Conservation (phyloP, 2,888 invertebrate genomes). For the Tridacna crocea region DNA sequence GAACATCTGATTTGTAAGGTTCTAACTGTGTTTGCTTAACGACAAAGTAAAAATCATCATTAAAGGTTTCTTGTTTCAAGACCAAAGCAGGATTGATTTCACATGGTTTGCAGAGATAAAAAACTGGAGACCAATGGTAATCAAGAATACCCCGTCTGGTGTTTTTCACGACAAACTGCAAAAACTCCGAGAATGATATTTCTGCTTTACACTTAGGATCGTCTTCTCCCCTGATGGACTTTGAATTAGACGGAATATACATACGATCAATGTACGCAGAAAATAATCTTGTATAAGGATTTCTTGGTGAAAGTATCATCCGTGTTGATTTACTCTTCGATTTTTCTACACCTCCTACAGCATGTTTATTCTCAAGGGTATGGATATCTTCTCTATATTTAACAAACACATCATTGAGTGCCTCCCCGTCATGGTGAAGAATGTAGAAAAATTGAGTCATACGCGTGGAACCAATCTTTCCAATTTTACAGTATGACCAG, state of each 20-base stretch:
- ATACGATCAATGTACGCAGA: conserved; percentile 32
- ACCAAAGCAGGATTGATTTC: background rate
- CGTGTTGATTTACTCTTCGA: background rate
- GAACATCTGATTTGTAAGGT: background rate
- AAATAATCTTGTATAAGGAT: conserved; percentile 24
- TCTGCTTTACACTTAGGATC: conserved; percentile 4
- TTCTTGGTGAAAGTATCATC: conserved; percentile 14
- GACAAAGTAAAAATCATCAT: background rate
- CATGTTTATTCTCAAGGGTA: background rate
- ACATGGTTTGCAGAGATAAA: conserved; percentile 11
- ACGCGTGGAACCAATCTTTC: conserved; percentile 6
- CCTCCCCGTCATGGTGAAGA: conserved; percentile 7
- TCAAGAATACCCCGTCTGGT: background rate
- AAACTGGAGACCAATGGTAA: conserved; percentile 12
- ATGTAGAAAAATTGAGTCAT: conserved; percentile 12
- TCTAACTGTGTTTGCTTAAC: background rate
- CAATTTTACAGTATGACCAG: too few relatives aligned
- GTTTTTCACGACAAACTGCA: background rate
- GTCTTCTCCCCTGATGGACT: background rate
- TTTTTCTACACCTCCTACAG: background rate
- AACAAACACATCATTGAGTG: background rate
- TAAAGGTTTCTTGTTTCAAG: conserved; percentile 13
- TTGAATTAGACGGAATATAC: conserved; percentile 12
- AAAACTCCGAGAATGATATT: conserved; percentile 11
- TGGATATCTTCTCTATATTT: conserved; percentile 2